phyloP scores from a whole-genome alignment of 1,140 invertebrate species.

The Kradibia gibbosae region DNA sequence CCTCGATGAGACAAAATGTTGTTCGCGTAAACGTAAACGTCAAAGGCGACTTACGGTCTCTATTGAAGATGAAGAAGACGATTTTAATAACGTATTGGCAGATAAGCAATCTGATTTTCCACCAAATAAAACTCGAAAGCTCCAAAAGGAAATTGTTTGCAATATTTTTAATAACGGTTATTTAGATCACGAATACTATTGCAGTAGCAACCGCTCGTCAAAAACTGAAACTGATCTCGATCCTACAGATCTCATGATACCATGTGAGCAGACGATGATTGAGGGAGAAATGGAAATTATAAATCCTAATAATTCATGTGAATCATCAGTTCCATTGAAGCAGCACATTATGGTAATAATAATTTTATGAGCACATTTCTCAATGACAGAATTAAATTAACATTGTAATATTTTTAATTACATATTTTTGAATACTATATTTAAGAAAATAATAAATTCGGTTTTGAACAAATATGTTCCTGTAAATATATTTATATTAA shows the following conservation, averaged over 20 bases:
- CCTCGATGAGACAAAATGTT: constrained; percentile 66
- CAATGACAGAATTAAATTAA: too few species aligned
- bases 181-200: constrained; percentile 46
- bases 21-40: constrained; percentile 63
- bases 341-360: constrained; percentile 16
- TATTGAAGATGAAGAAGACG: constrained; percentile 65
- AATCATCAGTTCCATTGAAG: not conserved
- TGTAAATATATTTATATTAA: too few species aligned
- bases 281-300: constrained; percentile 59
- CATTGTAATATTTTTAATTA: too few species aligned
- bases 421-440: too few species aligned
- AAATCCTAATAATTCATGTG: constrained; percentile 37
- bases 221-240: constrained; percentile 38
- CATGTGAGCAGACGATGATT: constrained; percentile 64
- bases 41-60: constrained; percentile 62
- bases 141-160: constrained; percentile 29
- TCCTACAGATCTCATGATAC: constrained; percentile 52
- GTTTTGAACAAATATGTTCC: too few species aligned
- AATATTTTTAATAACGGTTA: constrained; percentile 53
- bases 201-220: not conserved
- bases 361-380: not conserved
- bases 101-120: constrained; percentile 32
- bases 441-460: too few species aligned
- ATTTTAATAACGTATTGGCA: constrained; percentile 58
- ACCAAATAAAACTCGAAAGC: constrained; percentile 52